A percentile compares a stretch with the other conserved stretches of the same genome.
phyloP scores from a whole-genome alignment of 2,888 invertebrate species.

The Blastobasis adustella region DNA sequence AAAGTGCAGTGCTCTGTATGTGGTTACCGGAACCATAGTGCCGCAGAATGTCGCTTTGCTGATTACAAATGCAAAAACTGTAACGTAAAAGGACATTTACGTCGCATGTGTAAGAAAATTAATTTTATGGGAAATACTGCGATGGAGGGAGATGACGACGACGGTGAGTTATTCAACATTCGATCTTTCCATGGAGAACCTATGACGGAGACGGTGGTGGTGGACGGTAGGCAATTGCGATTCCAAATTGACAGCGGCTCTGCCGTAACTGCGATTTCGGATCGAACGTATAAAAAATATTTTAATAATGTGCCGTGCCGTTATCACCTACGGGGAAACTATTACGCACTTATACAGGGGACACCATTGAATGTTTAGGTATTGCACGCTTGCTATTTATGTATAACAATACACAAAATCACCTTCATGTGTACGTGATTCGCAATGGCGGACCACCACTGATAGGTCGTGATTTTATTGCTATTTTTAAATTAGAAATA shows the following conservation, averaged over 20 bases:
- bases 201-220: constrained; percentile 9
- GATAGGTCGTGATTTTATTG: constrained; percentile 15
- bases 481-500: constrained; percentile 6
- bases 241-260: constrained; percentile 8
- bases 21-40: not conserved
- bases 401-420: constrained; percentile 1
- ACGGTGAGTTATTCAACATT: constrained; percentile 15
- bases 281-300: constrained; percentile 3
- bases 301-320: constrained; percentile 7
- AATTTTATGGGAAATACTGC: not conserved
- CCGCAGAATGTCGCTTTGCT: not conserved
- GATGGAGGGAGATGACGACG: constrained; percentile 8
- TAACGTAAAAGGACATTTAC: not conserved
- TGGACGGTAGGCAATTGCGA: constrained; percentile 2
- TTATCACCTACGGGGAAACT: constrained; percentile 7
- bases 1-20: not conserved
- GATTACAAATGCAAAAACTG: not conserved
- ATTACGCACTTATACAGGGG: constrained; percentile 8
- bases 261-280: constrained; percentile 2
- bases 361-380: constrained; percentile 4
- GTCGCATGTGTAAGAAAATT: not conserved
- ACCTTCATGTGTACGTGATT: constrained; percentile 8
- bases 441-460: constrained; percentile 11
- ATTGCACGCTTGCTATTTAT: not conserved
- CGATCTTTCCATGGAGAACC: constrained; percentile 12